These are phyloP conservation scores for Melopsittacus undulatus DNA, from an alignment of 2,797 vertebrate species.

Conservation along the genomic window DNA sequence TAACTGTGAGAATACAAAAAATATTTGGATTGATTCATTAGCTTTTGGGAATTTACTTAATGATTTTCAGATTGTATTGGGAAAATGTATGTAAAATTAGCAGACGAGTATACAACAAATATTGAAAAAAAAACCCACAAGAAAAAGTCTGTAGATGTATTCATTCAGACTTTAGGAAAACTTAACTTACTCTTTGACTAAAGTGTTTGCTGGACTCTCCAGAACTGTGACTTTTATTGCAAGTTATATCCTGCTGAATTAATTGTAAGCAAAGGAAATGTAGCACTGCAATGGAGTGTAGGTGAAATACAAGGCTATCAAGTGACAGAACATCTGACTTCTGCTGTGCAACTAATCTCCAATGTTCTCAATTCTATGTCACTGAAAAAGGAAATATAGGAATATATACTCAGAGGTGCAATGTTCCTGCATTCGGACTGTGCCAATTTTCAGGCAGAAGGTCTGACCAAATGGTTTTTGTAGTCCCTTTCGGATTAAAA, in stretches of 20 bases:
- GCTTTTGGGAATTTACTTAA: not conserved
- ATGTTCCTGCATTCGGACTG: not conserved
- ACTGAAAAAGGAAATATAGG: not conserved
- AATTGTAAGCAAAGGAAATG: not conserved
- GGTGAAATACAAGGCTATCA: not conserved
- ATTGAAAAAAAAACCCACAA: not conserved
- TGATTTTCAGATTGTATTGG: not conserved
- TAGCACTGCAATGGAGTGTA: not conserved
- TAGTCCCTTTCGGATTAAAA: not conserved
- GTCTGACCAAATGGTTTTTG: not conserved
- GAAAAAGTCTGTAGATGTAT: not conserved
- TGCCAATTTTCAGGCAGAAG: not conserved
- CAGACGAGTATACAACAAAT: not conserved
- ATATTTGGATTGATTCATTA: not conserved
- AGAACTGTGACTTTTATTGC: not conserved
- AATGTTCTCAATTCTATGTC: not conserved
- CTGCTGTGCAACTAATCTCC: not conserved
- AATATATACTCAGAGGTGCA: not conserved
- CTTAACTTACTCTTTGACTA: not conserved
- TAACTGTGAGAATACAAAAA: not conserved
- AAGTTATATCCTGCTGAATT: not conserved
- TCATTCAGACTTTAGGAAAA: not conserved
- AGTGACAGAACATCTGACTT: not conserved
- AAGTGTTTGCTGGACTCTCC: not conserved
- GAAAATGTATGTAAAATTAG: not conserved